Evolutionary conservation across 1,140 invertebrate species (phyloP).

Genomic region (Euura lappo): DNA sequence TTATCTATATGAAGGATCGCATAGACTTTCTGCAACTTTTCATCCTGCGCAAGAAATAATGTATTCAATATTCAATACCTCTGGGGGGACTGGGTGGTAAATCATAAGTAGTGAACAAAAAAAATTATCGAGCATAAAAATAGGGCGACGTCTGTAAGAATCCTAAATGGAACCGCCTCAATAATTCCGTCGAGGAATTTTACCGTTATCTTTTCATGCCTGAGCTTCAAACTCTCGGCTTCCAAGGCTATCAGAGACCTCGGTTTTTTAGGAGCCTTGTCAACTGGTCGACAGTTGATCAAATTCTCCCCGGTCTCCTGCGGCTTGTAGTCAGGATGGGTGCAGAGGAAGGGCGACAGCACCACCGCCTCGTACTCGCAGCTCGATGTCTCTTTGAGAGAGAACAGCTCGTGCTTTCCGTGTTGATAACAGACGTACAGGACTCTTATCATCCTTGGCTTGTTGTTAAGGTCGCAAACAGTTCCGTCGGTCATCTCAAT

Average conservation of each 20-base stretch:
- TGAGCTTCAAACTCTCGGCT: slow-evolving; percentile 72
- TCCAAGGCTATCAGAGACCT: slow-evolving; percentile 74
- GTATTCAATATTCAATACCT: slow-evolving; percentile 26
- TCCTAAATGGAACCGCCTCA: no score
- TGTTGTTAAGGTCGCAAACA: slow-evolving; percentile 87
- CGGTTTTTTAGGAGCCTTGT: slow-evolving; percentile 76
- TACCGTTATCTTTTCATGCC: slow-evolving; percentile 65
- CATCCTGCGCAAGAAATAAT: slow-evolving; percentile 67
- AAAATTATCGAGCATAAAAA: slow-evolving; percentile 22
- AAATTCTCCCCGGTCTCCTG: slow-evolving; percentile 80
- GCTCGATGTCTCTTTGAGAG: slow-evolving; percentile 90
- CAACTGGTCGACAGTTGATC: slow-evolving; percentile 80
- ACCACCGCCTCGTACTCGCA: slow-evolving; percentile 95
- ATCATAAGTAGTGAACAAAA: slow-evolving; percentile 18
- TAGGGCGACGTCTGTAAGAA: no score
- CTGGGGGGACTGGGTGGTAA: background rate
- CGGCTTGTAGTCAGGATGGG: slow-evolving; percentile 88
- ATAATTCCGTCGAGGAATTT: slow-evolving; percentile 18
- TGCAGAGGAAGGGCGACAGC: slow-evolving; percentile 83
- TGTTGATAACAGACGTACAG: slow-evolving; percentile 85
- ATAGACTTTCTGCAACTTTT: slow-evolving; percentile 68
- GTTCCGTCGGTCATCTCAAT: slow-evolving; percentile 83
- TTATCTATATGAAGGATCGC: slow-evolving; percentile 72
- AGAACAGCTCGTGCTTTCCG: slow-evolving; percentile 91
- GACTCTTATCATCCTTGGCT: slow-evolving; percentile 80